These are phyloP conservation scores for Myotis davidii DNA, from an alignment of 2,113 vertebrate species.

Conservation along the genomic window DNA sequence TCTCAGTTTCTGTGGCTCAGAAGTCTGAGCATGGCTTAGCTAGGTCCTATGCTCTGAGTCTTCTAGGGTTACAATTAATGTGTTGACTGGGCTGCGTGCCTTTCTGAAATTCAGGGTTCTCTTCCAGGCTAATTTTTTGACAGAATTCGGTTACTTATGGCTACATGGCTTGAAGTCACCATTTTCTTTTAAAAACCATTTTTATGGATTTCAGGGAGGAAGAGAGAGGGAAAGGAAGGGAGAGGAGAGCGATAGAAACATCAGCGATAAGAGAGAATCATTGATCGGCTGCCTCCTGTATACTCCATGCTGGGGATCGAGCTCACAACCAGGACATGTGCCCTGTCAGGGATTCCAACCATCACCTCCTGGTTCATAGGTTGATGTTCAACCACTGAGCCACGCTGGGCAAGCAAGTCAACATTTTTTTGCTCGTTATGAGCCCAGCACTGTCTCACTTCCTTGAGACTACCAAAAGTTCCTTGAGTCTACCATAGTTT, in stretches of 20 bases:
- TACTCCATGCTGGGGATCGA: too few species aligned
- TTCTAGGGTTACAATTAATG: not conserved
- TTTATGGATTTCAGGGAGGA: too few species aligned
- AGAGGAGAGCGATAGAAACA: too few species aligned
- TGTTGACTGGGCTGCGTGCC: not conserved
- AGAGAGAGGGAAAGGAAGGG: too few species aligned
- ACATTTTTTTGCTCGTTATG: not conserved
- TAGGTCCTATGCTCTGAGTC: not conserved
- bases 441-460: not conserved
- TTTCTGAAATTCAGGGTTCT: not conserved
- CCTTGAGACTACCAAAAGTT: not conserved
- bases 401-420: too few species aligned
- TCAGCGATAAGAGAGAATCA: too few species aligned
- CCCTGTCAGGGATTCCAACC: too few species aligned
- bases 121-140: not conserved
- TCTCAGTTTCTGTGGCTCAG: not conserved
- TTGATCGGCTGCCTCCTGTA: too few species aligned
- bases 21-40: not conserved
- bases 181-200: not conserved
- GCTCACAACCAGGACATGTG: too few species aligned
- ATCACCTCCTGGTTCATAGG: too few species aligned
- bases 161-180: not conserved
- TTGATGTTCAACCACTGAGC: too few species aligned
- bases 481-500: not conserved
- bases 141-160: not conserved